phyloP scores from a whole-genome alignment of 2,888 invertebrate species.

The Drosophila dives region DNA sequence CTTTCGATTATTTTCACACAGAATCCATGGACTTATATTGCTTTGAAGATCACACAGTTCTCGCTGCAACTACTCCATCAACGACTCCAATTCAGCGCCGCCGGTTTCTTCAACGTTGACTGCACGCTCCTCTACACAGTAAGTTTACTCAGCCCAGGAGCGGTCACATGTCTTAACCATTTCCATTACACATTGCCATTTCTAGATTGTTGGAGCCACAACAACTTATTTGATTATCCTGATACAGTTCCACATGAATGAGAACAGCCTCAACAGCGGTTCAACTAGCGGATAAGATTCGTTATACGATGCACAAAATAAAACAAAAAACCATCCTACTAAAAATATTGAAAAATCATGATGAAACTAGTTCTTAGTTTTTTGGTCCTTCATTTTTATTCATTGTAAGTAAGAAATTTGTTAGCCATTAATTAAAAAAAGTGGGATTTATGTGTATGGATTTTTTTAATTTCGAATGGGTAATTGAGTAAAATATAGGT shows the following conservation, averaged over 20 bases:
- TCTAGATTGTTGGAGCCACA: constrained; percentile 85
- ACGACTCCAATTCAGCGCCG: constrained; percentile 84
- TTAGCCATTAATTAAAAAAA: neutral
- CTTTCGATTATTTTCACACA: no score
- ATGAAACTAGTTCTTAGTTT: neutral
- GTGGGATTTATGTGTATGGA: no score
- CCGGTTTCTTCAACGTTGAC: constrained; percentile 85
- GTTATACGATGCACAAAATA: neutral
- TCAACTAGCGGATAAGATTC: neutral
- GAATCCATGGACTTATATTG: neutral
- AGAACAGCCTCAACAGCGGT: constrained; percentile 38
- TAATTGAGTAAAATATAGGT: neutral
- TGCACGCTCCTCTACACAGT: constrained; percentile 85
- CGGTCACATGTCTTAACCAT: neutral
- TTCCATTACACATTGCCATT: constrained; percentile 20
- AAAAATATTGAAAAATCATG: neutral
- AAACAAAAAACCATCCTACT: neutral
- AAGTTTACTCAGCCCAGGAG: constrained; percentile 29
- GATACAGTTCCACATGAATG: constrained; percentile 85
- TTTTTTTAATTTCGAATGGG: no score
- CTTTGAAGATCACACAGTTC: constrained; percentile 85
- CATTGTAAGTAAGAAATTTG: neutral
- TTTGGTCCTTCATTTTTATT: neutral
- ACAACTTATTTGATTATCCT: constrained; percentile 85
- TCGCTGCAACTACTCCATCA: constrained; percentile 86